Evolutionary conservation across 2,888 invertebrate species (phyloP), one percentile per base, ranked within the genome.

Genomic region (Allolobophora icterica): DNA sequence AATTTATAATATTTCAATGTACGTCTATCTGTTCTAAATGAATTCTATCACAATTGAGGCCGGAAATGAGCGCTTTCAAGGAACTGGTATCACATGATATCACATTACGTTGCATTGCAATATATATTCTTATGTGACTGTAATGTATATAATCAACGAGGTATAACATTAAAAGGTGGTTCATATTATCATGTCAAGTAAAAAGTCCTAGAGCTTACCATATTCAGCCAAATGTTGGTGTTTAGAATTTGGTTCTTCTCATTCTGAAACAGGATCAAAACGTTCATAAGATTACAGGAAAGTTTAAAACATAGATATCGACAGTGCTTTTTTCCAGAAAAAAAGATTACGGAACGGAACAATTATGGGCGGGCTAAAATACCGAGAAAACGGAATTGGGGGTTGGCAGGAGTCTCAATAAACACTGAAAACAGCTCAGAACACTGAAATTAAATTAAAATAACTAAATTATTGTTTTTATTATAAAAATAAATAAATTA

Each of bases 171-270:
- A 58, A 58, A 58, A 3, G 3, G 58, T 30, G 58, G 24, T 30
- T 30, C 30, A 6, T 30, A 24, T 45, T 19, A 19, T 45, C 45
- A 11, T 58, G n/a, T n/a, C n/a, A 17, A 71, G 52, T 1, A 24
- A 71, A 11, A 30, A 71, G 30, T 30, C 71, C 6, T 71, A 0
- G 11, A n/a, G 71, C 71, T 89, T 45, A 89, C 91, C 38, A 89
- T 89, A 15, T 91, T 90, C 24, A 90, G 91, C 90, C 89, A 89
- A 40, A 45, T 35, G 71, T 91, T 91, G 30, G 91, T 91, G 30
- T 45, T 91, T 42, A 91, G n/a, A 71, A 91, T 90, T 84, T 91
- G 90, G 21, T 91, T 91, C 30, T 91, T 91, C 34, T 91, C 90
- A 17, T 91, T 84, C 90, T 91, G 35, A 71, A 71, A 71, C 71